phyloP scores from a whole-genome alignment of 2,113 vertebrate genomes.

The Petrocephalus zakoni region DNA sequence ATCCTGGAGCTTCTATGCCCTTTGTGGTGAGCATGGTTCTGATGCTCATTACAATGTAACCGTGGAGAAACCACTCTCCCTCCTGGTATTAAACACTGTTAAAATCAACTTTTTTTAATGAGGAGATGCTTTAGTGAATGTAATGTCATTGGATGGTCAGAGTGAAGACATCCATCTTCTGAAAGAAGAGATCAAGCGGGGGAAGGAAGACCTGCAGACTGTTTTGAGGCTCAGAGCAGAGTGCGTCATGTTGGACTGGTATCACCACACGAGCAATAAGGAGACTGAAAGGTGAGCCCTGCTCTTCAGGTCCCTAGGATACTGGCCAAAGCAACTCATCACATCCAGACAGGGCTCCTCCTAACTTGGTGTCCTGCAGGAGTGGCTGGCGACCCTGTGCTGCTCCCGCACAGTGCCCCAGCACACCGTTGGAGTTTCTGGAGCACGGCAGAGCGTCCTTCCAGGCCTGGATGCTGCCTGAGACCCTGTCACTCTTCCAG shows the following conservation, averaged over 20 bases:
- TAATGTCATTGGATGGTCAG: slow-evolving; percentile 43
- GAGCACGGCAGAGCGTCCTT: slow-evolving; percentile 18
- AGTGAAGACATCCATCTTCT: slow-evolving; percentile 64
- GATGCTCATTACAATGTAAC: no score
- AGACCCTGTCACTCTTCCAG: slow-evolving; percentile 39
- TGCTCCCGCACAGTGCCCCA: slow-evolving; percentile 44
- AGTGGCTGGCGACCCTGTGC: not conserved
- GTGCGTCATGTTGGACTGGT: slow-evolving; percentile 61
- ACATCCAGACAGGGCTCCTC: not conserved
- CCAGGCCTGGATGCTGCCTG: slow-evolving; percentile 35
- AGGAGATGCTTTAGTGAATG: not conserved
- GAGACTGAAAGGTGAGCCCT: slow-evolving; percentile 10
- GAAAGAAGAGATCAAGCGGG: slow-evolving; percentile 63
- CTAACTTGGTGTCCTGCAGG: not conserved
- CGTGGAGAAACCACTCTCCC: not conserved
- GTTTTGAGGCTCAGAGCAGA: slow-evolving; percentile 51
- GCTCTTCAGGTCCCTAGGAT: not conserved
- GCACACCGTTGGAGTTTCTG: slow-evolving; percentile 57
- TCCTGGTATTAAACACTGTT: not conserved
- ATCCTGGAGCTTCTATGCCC: slow-evolving; percentile 37
- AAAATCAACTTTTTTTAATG: not conserved
- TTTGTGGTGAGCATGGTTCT: slow-evolving; percentile 49
- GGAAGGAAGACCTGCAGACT: slow-evolving; percentile 56
- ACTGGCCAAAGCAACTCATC: no score
- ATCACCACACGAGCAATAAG: slow-evolving; percentile 36